Evolutionary conservation across 2,797 vertebrate genomes (phyloP), one percentile per base, ranked within the genome.

Genomic region (Bradypus variegatus): DNA sequence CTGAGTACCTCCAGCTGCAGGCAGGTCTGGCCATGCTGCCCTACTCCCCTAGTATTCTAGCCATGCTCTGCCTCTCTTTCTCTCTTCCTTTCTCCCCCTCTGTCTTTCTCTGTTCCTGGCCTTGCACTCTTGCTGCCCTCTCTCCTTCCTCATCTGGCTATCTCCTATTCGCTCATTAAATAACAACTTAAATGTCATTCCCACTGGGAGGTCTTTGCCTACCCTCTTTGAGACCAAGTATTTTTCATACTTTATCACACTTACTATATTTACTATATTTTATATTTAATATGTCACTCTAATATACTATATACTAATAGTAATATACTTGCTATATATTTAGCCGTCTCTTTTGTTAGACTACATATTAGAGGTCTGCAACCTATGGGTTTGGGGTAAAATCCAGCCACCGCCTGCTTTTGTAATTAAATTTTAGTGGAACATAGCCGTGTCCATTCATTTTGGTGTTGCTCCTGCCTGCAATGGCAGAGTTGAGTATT

Each of bases 391-490:
- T n/a, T 72, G 0, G 14, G 58, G 25, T 21, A 41, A 31, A 33
- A 31, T 21, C 33, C 50, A 33, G 15, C 19, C 21, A 33, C 4
- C 31, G 67, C 45, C 38, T 77, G 4, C 19, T 27, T 90, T 70
- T 48, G 10, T 19, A 50, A 76, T 12, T 33, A 31, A 70, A 31
- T 21, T 13, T 25, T 4, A 1, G 5, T 29, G 41, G 62, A 16
- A 4, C 10, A 11, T 0, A n/a, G 8, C 33, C 67, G 14, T 0
- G 2, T 6, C 75, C 33, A 0, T 27, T 16, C 8, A 0, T 31
- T 76, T 60, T 6, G 29, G 6, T 14, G 2, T 6, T 16, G 55
- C 13, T 9, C 31, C 1, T 9, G n/a, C 25, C 21, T 2, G 12
- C 38, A 0, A 0, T 2, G 50, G 38, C 79, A 64, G 27, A 69